Base-by-base conservation (phyloP, 2,888 invertebrate genomes). In the Neelides folsomi region DNA sequence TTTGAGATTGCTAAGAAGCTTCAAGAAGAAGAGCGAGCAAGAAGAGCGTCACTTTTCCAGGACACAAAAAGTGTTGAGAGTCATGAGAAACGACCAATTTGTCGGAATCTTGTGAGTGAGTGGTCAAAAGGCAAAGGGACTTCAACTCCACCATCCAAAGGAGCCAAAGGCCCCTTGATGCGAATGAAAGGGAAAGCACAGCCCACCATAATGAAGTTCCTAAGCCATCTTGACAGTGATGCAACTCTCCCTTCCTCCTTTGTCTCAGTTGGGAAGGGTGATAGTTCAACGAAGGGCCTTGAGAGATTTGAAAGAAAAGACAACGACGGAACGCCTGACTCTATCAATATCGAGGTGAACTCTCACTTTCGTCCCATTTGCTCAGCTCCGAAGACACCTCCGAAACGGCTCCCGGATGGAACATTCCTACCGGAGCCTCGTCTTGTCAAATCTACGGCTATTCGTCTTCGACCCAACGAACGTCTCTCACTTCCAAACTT, bases 351-450 rank as follows among this genome's bases (percentile, higher is more conserved):
- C 7, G 63, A 63, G 47, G 53, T 63, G 8, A 58, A 59, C 35
- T 48, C 55, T 19, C 59, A 63, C 44, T 63, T 63, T 44, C 47
- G 63, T 19, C 63, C 63, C 13, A 63, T 63, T 48, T 44, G 55
- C 16, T 49, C 50, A 40, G 60, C 60, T 27, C 60, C 63, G 2
- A 63, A 58, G 50, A 63, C 63, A 4, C 63, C 63, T n/a, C 60
- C 63, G 6, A 52, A 58, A 51, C 36, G 53, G 19, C 43, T 49
- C 8, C 49, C 55, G 12, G 60, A 63, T 47, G 63, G 63, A 15
- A 54, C 60, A 1, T 62, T 53, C 45, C 46, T 57, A 40, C 56
- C 59, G 18, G 58, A 58, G 50, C 60, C 59, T 9, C 48, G 49
- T 20, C 16, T 63, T 16, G 42, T 63, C 2, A 53, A 53, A 40